Conservation (phyloP, 30 jellyfish, hydroid and myxozoan species). For the Aurelia coerulea region DNA sequence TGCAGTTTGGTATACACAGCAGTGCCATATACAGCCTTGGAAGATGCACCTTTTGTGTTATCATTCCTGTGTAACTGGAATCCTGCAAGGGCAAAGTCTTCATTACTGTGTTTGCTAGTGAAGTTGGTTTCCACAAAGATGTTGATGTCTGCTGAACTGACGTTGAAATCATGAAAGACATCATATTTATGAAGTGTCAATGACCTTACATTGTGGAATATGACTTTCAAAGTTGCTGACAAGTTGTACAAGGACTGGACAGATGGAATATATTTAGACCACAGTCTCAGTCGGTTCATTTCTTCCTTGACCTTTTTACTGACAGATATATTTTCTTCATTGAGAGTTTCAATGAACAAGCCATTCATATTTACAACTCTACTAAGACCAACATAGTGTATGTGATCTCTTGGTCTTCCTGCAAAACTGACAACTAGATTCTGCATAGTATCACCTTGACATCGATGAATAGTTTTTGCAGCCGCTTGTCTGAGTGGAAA, state of each 20-base stretch:
- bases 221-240: background rate
- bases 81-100: background rate
- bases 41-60: background rate
- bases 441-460: conserved; percentile 43
- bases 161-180: conserved; percentile 27
- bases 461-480: conserved; percentile 35
- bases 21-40: conserved; percentile 13
- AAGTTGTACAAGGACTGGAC: background rate
- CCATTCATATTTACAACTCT: conserved; percentile 10
- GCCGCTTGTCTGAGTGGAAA: conserved; percentile 42
- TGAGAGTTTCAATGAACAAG: too few species aligned
- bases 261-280: background rate
- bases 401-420: conserved; percentile 18
- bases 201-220: conserved; percentile 26
- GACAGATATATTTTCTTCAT: conserved; percentile 10
- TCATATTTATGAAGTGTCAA: conserved; percentile 6
- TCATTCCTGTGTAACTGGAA: conserved; percentile 28
- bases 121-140: conserved; percentile 28
- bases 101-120: background rate
- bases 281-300: conserved; percentile 20
- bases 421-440: conserved; percentile 12
- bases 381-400: conserved; percentile 44
- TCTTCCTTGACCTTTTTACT: conserved; percentile 10
- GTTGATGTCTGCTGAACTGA: conserved; percentile 38
- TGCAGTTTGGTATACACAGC: background rate